Base-by-base conservation (phyloP, 2,888 invertebrate species). In the Ormyrus pomaceus region DNA sequence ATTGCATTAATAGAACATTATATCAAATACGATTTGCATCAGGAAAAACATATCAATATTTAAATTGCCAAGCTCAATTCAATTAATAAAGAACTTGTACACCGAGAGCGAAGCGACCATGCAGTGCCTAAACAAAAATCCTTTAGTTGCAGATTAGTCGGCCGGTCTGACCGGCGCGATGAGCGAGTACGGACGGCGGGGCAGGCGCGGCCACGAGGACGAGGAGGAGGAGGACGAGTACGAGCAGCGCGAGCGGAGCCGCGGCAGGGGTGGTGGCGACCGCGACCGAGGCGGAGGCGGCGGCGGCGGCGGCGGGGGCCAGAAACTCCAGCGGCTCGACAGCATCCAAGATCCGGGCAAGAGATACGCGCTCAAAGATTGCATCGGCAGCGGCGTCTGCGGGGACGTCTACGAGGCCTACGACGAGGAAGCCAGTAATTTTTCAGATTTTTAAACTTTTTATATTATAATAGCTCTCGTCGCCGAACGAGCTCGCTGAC, bases 291-390 rank as follows among this genome's bases (percentile, higher is more conserved):
- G 86, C 82, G 80, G 83, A 9, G 66, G 78, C 55, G 71, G 68
- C 86, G 70, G 82, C 59, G 62, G 72, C 56, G 62, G 82, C 56
- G 72, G 76, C 19, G 75, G 58, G 50, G 75, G 11, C 46, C 79
- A 59, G 80, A 82, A 53, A 11, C 82, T 90, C 46, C 86, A 88
- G 62, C 86, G 89, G 34, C 91, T 95, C 82, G 92, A 94, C 83
- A 93, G 94, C 83, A 91, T 98, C 81, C 94, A 95, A 74, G 95
- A 95, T 90, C 96, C 97, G 0, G 93, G 93, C 75, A 94, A 95
- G 83, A 93, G 96, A 83, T 98, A 95, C 91, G 92, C 92, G 73
- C 92, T 98, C 46, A 93, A 93, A 76, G 93, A 93, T 77, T 92
- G 94, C 83, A 92, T 96, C 6, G 96, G 95, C 7, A 92, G 93